Percentiles rank a stretch among this genome's conserved stretches.
These are phyloP conservation scores for Lucilia cuprina DNA, from an alignment of 1,140 invertebrate genomes.

Conservation along the genomic window DNA sequence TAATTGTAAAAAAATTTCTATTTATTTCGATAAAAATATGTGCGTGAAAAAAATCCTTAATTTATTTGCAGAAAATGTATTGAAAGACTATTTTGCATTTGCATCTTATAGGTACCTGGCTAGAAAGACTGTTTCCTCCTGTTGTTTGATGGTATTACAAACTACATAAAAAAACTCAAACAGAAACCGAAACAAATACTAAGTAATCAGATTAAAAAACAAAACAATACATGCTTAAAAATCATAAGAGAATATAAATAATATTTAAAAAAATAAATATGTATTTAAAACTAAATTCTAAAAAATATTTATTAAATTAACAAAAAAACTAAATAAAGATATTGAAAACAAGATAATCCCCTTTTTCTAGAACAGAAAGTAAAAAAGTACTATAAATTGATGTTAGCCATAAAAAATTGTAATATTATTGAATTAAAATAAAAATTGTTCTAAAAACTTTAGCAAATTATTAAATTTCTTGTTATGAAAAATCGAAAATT, in stretches of 20 bases:
- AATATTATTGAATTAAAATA: neutral
- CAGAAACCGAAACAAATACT: neutral
- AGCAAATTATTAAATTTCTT: neutral
- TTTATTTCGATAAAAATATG: neutral
- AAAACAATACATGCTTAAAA: neutral
- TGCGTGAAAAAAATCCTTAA: neutral
- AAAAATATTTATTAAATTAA: conserved; percentile 15
- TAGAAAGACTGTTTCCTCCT: conserved; percentile 64
- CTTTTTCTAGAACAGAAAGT: neutral
- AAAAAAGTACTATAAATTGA: neutral
- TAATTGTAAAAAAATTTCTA: neutral
- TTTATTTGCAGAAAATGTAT: conserved; percentile 40
- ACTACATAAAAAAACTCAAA: conserved; percentile 50
- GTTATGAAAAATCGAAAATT: neutral
- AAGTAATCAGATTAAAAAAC: conserved; percentile 49
- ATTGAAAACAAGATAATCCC: conserved; percentile 29
- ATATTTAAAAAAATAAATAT: neutral
- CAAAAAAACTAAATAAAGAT: neutral
- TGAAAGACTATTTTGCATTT: conserved; percentile 42
- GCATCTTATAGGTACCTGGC: conserved; percentile 58
- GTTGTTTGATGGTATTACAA: conserved; percentile 63
- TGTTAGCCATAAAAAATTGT: neutral
- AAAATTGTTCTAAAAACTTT: neutral
- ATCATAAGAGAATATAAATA: neutral
- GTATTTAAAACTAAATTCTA: neutral